Evolutionary conservation across 1,140 invertebrate genomes (phyloP).

Genomic region (Phocides pigmalion): DNA sequence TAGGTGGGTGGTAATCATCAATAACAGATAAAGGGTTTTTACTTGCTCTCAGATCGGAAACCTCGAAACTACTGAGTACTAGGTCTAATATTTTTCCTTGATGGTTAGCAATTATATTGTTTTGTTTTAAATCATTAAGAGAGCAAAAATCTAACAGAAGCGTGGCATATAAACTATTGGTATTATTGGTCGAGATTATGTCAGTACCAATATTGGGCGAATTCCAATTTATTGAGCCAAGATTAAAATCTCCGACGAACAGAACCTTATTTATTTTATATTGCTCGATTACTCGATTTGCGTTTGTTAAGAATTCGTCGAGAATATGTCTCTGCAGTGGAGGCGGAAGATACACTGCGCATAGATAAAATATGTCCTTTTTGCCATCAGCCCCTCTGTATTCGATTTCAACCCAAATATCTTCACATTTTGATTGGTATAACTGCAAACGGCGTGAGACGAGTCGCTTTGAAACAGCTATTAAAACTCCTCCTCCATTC

Average conservation of each 20-base stretch:
- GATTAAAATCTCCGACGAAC: conserved; percentile 14
- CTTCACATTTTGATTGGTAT: background rate
- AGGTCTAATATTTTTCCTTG: background rate
- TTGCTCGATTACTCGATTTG: conserved; percentile 2
- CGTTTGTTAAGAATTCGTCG: background rate
- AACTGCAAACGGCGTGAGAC: background rate
- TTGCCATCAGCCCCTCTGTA: background rate
- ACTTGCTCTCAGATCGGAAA: background rate
- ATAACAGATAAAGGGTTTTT: background rate
- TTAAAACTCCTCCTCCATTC: conserved; percentile 10
- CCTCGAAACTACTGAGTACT: background rate
- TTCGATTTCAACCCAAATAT: background rate
- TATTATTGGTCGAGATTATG: background rate
- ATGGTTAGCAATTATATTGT: background rate
- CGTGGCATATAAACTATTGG: background rate
- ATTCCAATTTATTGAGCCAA: conserved; percentile 4
- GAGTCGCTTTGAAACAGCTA: background rate
- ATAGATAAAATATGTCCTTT: background rate
- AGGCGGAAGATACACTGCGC: background rate
- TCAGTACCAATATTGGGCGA: background rate
- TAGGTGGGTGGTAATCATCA: conserved; percentile 9
- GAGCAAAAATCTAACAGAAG: background rate
- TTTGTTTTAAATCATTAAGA: background rate
- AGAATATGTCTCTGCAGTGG: conserved; percentile 1
- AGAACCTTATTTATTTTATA: background rate